Evolutionary conservation across 2,888 invertebrate genomes (phyloP).

Genomic region (Rhynchonema sp.): DNA sequence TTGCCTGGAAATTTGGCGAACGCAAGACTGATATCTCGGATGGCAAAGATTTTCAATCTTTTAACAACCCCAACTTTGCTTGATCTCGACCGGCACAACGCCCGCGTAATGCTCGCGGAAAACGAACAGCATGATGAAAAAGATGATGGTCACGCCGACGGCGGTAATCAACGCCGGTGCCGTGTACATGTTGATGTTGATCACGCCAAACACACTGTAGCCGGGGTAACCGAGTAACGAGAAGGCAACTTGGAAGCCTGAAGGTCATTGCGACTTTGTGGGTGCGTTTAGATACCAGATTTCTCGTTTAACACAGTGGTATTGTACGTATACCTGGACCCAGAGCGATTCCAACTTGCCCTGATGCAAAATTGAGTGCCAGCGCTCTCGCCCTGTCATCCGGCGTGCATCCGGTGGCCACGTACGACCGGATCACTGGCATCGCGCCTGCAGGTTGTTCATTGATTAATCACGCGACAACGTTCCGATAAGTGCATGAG

Average conservation of each 20-base stretch:
- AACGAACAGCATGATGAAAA: not conserved
- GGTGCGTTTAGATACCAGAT: too few species aligned
- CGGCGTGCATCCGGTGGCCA: not conserved
- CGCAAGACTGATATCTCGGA: too few species aligned
- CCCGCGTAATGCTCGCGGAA: constrained; percentile 4
- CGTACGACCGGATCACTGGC: not conserved
- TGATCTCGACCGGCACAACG: not conserved
- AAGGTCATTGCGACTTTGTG: too few species aligned
- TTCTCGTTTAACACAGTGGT: too few species aligned
- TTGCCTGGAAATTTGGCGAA: too few species aligned
- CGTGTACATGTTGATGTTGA: constrained; percentile 1
- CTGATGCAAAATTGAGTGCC: not conserved
- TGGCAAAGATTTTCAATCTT: too few species aligned
- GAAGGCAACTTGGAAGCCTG: not conserved
- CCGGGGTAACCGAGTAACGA: not conserved
- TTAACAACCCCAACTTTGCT: too few species aligned
- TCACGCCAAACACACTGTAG: not conserved
- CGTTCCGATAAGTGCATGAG: too few species aligned
- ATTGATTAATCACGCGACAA: too few species aligned
- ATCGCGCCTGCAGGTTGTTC: not conserved
- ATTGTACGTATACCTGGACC: not conserved
- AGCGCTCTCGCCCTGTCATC: not conserved
- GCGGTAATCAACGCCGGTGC: not conserved
- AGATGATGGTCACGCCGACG: not conserved
- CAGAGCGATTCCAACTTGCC: not conserved